phyloP scores from a whole-genome alignment of 2,113 vertebrate species.

The Atlantisia rogersi region DNA sequence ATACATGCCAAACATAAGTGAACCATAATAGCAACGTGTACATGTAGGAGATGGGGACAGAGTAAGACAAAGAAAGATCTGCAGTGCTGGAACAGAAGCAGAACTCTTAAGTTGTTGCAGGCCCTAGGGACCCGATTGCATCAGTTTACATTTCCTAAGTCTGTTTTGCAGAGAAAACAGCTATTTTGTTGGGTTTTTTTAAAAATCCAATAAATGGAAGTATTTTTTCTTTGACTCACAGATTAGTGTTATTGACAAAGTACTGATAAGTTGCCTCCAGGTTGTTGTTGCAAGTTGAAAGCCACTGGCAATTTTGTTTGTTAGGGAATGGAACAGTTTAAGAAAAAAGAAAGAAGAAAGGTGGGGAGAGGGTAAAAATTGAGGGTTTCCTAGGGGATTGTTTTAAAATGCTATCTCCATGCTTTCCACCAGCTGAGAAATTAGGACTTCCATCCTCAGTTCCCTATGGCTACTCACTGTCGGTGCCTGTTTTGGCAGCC shows the following conservation, averaged over 20 bases:
- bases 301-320: slow-evolving; percentile 32
- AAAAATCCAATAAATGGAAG: neutral
- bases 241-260: neutral
- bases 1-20: neutral
- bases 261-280: neutral
- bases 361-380: neutral
- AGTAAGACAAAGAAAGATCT: neutral
- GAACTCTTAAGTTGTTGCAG: neutral
- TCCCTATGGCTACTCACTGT: neutral
- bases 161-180: slow-evolving; percentile 11
- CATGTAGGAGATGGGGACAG: neutral
- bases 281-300: slow-evolving; percentile 48
- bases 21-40: neutral
- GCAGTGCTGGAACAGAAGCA: neutral
- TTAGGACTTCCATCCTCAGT: neutral
- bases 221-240: neutral
- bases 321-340: slow-evolving; percentile 12
- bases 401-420: slow-evolving; percentile 17
- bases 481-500: neutral
- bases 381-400: neutral
- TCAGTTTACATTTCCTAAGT: neutral
- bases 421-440: slow-evolving; percentile 11
- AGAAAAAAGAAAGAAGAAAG: neutral
- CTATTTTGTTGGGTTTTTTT: neutral
- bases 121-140: neutral